Base-by-base conservation (phyloP, 2,113 vertebrate species). In the Psephotus haematonotus region DNA sequence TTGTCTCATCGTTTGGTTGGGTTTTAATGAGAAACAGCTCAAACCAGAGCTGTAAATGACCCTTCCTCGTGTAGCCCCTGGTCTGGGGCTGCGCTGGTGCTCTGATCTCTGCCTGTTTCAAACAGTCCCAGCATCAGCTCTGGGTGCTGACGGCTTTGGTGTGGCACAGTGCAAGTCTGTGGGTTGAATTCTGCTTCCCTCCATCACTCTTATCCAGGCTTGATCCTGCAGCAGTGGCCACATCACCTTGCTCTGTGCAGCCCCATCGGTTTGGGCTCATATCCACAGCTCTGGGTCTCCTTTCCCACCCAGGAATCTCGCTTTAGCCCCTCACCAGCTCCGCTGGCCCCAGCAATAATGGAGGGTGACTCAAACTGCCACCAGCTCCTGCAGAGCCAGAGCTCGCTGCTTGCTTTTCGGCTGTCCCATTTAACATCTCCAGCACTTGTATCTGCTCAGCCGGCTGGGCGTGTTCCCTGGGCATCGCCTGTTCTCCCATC, bases 181-280 rank as follows among this genome's bases (percentile, higher is more conserved):
- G 82, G 53, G 50, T 88, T 33, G 8, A 23, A 4, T 70, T 74
- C 25, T 25, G 46, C 60, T 43, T 49, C 47, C 52, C 31, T 22
- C 14, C 3, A 0, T 29, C 0, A 1, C 47, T 44, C 17, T 13
- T 13, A 39, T 15, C 52, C 28, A 1, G 65, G 31, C 14, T 71
- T 41, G 68, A 31, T 4, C 64, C 76, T 44, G 74, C 91, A 57
- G 80, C 2, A 2, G 39, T 10, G 39, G 31, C 46, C 7, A 1
- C 90, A 2, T 5, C 16, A 22, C 43, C 47, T 68, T 8, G 63
- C 77, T 55, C 37, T 5, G 13, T 8, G 55, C 46, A 47, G 1
- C 55, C 70, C 80, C 31, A 0, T 1, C 1, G 63, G 23, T 50
- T 18, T 8, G 57, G 71, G 41, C 63, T 2, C 57, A 6, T 6